Percentiles rank a stretch among this genome's conserved stretches.
These are phyloP conservation scores for Taenaris catops DNA, from an alignment of 2,888 invertebrate genomes.

Conservation along the genomic window DNA sequence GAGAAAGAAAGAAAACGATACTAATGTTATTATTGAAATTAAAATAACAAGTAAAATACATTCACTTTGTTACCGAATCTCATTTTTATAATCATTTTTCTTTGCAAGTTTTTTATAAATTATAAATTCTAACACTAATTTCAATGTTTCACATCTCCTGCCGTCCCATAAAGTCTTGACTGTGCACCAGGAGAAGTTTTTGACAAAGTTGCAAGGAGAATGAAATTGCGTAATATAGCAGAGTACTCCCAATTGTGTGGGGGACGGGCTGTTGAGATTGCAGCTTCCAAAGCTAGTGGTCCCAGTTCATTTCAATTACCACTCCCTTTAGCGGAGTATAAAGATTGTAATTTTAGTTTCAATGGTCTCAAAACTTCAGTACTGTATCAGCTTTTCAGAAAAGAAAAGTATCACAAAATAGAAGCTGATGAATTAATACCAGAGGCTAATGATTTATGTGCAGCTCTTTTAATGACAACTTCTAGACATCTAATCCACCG, in stretches of 20 bases:
- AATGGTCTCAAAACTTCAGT: conserved; percentile 88
- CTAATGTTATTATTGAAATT: too few species aligned
- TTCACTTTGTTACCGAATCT: too few species aligned
- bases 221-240: conserved; percentile 89
- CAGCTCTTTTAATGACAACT: conserved; percentile 87
- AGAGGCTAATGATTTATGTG: conserved; percentile 90
- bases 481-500: conserved; percentile 90
- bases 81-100: too few species aligned
- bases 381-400: conserved; percentile 68
- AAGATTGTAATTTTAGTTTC: conserved; percentile 95
- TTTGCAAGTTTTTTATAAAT: too few species aligned
- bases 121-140: too few species aligned
- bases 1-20: too few species aligned
- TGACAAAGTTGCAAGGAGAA: conserved; percentile 93
- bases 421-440: conserved; percentile 87
- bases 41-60: too few species aligned
- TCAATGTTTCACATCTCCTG: too few species aligned
- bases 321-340: conserved; percentile 81
- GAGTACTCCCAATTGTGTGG: conserved; percentile 88
- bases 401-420: conserved; percentile 80
- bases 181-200: conserved; percentile 96
- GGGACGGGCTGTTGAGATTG: conserved; percentile 91
- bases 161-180: conserved; percentile 87
- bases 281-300: conserved; percentile 85
- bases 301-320: conserved; percentile 84